Evolutionary conservation across 1,140 invertebrate species (phyloP).

Genomic region (Drosophila leontia): DNA sequence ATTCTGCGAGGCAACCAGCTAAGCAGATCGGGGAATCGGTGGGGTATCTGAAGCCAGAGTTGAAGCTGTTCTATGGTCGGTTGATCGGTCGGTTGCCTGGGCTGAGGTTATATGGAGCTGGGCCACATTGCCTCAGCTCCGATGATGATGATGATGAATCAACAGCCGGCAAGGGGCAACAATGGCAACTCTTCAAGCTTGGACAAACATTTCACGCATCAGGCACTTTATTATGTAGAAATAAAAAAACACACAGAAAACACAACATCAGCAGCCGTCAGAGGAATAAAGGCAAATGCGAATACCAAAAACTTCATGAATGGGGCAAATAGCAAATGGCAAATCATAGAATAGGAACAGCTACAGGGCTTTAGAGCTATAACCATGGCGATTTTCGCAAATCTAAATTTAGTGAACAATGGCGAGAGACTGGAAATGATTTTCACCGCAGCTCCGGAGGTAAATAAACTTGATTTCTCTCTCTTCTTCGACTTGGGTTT

Average conservation of each 20-base stretch:
- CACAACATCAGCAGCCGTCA: slow-evolving; percentile 21
- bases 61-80: slow-evolving; percentile 44
- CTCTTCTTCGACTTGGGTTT: slow-evolving; percentile 32
- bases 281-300: slow-evolving; percentile 48
- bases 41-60: slow-evolving; percentile 34
- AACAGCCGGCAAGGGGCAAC: slow-evolving; percentile 69
- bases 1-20: slow-evolving; percentile 71
- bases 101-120: slow-evolving; percentile 73
- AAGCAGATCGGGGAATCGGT: slow-evolving; percentile 45
- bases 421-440: slow-evolving; percentile 33
- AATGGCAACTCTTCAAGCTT: slow-evolving; percentile 83
- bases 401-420: slow-evolving; percentile 54
- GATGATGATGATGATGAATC: slow-evolving; percentile 75
- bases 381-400: slow-evolving; percentile 35
- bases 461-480: slow-evolving; percentile 50
- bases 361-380: slow-evolving; percentile 8
- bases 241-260: slow-evolving; percentile 43
- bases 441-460: slow-evolving; percentile 33
- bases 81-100: slow-evolving; percentile 73
- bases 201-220: slow-evolving; percentile 85
- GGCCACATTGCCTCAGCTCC: slow-evolving; percentile 17
- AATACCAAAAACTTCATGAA: slow-evolving; percentile 51
- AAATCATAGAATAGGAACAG: slow-evolving; percentile 37
- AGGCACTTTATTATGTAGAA: slow-evolving; percentile 84
- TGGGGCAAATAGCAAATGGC: slow-evolving; percentile 17